Evolutionary conservation across 2,888 invertebrate genomes (phyloP), one percentile per base, ranked within the genome.

Genomic region (Diploptera punctata): DNA sequence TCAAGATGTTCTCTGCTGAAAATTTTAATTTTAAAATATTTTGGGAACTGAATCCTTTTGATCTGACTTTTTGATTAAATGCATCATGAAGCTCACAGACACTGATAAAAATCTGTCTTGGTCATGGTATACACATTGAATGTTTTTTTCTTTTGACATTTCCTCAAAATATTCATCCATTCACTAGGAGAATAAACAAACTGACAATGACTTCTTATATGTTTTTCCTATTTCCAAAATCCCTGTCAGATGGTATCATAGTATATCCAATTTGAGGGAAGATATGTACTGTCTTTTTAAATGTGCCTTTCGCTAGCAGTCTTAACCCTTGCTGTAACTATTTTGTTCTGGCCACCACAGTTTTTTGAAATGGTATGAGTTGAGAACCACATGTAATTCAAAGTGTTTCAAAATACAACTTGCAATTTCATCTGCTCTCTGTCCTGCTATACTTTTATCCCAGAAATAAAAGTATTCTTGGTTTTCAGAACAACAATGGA

Each of bases 241-340:
- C 21, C 1, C 65, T 31, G 24, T 65, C 38, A 1, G 65, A 65
- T 9, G 19, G 65, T 21, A 65, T 19, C 21, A 65, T 65, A 10
- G 65, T 38, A 43, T 65, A 24, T 19, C 65, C 65, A 9, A 65
- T 43, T 65, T 43, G 65, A 7, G 43, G 43, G n/a, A 65, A 65
- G 2, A 43, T 24, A 19, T 65, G 65, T 9, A 16, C 3, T 1
- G 38, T 43, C 19, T 18, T 65, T 24, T 65, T 26, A 19, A 65
- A 65, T 18, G 19, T 38, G 10, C 43, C 43, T 9, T 19, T 19
- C 38, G 65, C 19, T 29, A 65, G 33, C n/a, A 61, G 61, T 31
- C 4, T 26, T n/a, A 61, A 61, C n/a, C 61, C 61, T 26, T 31
- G 18, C 29, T 38, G 38, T 13, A 38, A 61, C 31, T 16, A 61